Percentiles rank a stretch among this genome's conserved stretches.
Conservation (phyloP, 2,113 vertebrate species). For the Pseudolaguvia tuberculata region DNA sequence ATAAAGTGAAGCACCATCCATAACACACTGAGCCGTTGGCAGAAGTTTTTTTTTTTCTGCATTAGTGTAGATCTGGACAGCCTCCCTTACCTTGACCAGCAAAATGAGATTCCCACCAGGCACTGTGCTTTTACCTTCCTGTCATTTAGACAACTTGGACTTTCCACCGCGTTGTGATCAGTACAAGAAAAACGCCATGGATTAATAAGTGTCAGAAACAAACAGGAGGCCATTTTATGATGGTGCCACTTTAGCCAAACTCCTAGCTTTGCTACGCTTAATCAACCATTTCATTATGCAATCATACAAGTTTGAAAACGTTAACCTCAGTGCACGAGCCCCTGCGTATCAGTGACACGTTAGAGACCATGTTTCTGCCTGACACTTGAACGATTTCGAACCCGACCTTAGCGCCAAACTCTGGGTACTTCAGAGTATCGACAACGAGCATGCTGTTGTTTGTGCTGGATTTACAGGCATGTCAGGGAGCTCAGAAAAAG, state of each 20-base stretch:
- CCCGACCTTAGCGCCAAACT: conserved; percentile 33
- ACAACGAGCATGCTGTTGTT: conserved; percentile 45
- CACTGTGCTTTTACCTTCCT: neutral
- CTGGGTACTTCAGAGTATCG: conserved; percentile 34
- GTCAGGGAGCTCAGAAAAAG: conserved; percentile 34
- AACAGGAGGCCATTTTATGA: neutral
- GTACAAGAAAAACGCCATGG: conserved; percentile 26
- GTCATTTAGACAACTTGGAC: conserved; percentile 22
- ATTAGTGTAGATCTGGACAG: conserved; percentile 21
- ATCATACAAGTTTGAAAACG: conserved; percentile 8
- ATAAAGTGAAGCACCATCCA: conserved; percentile 24
- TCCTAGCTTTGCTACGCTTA: conserved; percentile 15
- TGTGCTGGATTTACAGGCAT: conserved; percentile 44
- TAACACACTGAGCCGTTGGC: conserved; percentile 45
- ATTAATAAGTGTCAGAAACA: conserved; percentile 28
- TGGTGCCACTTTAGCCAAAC: neutral
- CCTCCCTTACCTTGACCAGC: conserved; percentile 36
- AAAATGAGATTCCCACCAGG: conserved; percentile 31
- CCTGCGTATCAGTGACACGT: conserved; percentile 7
- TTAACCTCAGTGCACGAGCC: conserved; percentile 9
- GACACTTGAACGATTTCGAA: conserved; percentile 46
- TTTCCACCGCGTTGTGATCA: conserved; percentile 16
- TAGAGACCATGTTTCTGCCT: neutral
- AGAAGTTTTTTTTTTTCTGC: conserved; percentile 34
- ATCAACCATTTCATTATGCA: conserved; percentile 23